Conservation (phyloP, 2,113 vertebrate species). For the Hydropotes inermis region DNA sequence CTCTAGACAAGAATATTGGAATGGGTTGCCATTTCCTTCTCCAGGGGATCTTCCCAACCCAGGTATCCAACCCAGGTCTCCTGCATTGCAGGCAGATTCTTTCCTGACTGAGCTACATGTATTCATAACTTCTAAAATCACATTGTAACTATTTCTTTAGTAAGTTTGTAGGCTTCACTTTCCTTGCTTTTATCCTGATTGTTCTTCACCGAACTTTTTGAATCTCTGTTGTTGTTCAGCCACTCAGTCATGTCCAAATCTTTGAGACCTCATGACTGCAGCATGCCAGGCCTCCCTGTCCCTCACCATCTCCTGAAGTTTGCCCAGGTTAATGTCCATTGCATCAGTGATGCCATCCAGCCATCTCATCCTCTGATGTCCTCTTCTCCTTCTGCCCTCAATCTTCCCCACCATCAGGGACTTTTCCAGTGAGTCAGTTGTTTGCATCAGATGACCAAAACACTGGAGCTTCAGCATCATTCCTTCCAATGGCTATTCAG, state of each 20-base stretch:
- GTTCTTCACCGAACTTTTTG: background rate
- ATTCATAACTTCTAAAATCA: background rate
- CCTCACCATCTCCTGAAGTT: background rate
- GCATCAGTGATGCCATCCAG: background rate
- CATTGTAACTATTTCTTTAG: background rate
- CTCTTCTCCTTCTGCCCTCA: background rate
- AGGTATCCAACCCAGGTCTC: accelerated
- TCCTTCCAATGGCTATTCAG: background rate
- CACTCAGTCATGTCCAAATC: background rate
- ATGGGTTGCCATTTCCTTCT: background rate
- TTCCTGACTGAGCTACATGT: accelerated
- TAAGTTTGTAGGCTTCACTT: background rate
- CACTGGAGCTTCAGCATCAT: background rate
- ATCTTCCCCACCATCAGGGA: background rate
- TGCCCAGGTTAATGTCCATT: background rate
- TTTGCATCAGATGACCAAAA: background rate
- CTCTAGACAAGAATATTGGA: background rate
- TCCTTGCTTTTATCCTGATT: background rate
- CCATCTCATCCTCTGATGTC: background rate
- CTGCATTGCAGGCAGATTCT: background rate
- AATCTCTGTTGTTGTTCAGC: background rate
- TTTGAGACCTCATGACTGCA: background rate
- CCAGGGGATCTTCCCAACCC: background rate
- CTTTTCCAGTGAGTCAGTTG: background rate
- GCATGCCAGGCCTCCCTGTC: background rate